A percentile compares a stretch with the other conserved stretches of the same genome.
phyloP scores from a whole-genome alignment of 2,888 invertebrate genomes.

The Sepiola atlantica region DNA sequence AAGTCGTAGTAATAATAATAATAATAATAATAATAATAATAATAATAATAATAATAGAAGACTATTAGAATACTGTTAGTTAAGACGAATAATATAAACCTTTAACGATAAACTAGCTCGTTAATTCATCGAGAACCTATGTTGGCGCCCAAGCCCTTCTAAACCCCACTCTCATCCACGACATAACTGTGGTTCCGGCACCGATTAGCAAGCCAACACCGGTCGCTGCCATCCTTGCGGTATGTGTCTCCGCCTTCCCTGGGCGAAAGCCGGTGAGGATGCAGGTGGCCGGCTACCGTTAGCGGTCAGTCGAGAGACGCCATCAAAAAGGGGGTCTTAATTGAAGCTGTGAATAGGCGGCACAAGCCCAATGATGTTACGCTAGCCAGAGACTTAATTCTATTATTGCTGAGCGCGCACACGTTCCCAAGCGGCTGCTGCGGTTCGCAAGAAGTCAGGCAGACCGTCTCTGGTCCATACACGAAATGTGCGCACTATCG shows the following conservation, averaged over 20 bases:
- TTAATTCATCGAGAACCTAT: neutral
- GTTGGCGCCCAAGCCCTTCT: neutral
- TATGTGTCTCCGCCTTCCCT: neutral
- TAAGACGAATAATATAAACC: neutral
- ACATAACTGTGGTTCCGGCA: neutral
- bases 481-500: neutral
- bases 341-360: constrained; percentile 13
- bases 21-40: no score
- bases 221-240: neutral
- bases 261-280: neutral
- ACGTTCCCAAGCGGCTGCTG: neutral
- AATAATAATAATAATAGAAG: neutral
- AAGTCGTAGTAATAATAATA: neutral
- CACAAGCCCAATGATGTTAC: constrained; percentile 18
- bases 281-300: constrained; percentile 20
- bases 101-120: neutral
- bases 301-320: constrained; percentile 32
- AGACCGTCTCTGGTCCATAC: neutral
- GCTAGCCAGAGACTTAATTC: constrained; percentile 22
- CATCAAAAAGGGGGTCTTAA: constrained; percentile 32
- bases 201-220: neutral
- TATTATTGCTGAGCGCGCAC: neutral
- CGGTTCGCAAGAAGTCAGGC: neutral
- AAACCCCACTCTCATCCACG: neutral
- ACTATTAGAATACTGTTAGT: neutral